These are phyloP conservation scores for Malacosoma neustria DNA, from an alignment of 2,888 invertebrate genomes.

Conservation along the genomic window DNA sequence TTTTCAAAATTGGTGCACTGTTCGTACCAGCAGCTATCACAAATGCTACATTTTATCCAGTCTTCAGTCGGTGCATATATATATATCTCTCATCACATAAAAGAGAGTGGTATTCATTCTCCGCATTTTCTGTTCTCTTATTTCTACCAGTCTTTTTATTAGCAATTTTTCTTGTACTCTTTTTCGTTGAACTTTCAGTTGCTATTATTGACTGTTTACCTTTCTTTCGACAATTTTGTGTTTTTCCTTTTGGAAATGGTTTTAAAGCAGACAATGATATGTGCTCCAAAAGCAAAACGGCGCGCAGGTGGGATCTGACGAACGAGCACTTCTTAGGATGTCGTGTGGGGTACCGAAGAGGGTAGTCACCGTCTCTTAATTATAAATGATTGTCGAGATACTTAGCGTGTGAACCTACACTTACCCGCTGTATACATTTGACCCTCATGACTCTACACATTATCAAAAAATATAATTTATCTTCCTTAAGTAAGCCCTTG, in stretches of 20 bases:
- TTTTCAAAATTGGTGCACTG: constrained; percentile 7
- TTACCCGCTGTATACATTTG: too few species aligned
- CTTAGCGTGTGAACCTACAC: too few species aligned
- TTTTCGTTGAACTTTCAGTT: constrained; percentile 6
- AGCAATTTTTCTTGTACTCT: too few species aligned
- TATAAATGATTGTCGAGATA: too few species aligned
- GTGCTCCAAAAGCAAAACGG: too few species aligned
- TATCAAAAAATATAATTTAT: too few species aligned
- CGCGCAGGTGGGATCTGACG: too few species aligned
- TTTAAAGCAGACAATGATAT: constrained; percentile 10
- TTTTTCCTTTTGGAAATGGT: constrained; percentile 9
- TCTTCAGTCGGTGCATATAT: constrained; percentile 9
- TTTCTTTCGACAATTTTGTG: constrained; percentile 11
- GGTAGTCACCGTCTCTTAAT: too few species aligned
- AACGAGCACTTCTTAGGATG: too few species aligned
- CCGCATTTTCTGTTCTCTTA: constrained; percentile 1
- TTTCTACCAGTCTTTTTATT: constrained; percentile 2
- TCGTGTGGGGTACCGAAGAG: too few species aligned
- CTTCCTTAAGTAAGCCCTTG: too few species aligned
- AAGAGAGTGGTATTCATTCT: constrained; percentile 6
- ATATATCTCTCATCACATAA: constrained; percentile 8
- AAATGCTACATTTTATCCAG: constrained; percentile 11
- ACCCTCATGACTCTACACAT: too few species aligned
- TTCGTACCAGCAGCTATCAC: constrained; percentile 9
- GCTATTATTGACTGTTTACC: constrained; percentile 10